Evolutionary conservation across 2,888 invertebrate genomes (phyloP), one percentile per base, ranked within the genome.

Genomic region (Parthenolecanium corni): DNA sequence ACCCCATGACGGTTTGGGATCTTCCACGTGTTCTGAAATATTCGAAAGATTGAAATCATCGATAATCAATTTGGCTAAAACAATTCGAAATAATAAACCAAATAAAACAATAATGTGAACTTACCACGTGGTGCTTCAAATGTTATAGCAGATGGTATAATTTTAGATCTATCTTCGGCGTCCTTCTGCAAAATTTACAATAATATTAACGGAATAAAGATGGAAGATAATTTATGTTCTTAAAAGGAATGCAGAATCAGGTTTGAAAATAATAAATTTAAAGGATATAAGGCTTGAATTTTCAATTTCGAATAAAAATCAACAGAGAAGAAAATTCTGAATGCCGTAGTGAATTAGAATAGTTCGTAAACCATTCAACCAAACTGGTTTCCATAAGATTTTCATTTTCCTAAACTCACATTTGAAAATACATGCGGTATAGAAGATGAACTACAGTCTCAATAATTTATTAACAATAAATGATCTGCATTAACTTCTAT

Each of bases 101-200:
- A 49, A 18, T 4, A 16, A 12, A 21, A 44, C 9, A 18, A 44
- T 2, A 14, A n/a, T n/a, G 16, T 9, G 9, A 23, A 14, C 67
- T 70, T 73, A 82, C 82, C 82, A 71, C 97, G 79, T 0, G 95
- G 95, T 12, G 93, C 81, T 71, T 94, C 93, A 74, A 88, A 92
- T 47, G 83, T 82, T n/a, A 83, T 80, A 0, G 96, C 95, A 49
- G 88, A 86, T 52, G 96, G 96, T 42, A 89, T 77, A 65, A 97
- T 89, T 54, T 86, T 81, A 1, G 86, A 85, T 68, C 92, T 79
- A 69, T 89, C 89, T 72, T 85, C 83, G 40, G 79, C 76, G 70
- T 76, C 76, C 69, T 79, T 79, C 72, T 78, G 78, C 82, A 83
- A 74, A 36, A 36, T 36, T 65, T 57, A 24, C 11, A 42, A 25